A percentile compares a stretch with the other conserved stretches of the same genome.
These are phyloP conservation scores for Drosophila koepferae DNA, from an alignment of 2,888 invertebrate species.

Conservation along the genomic window DNA sequence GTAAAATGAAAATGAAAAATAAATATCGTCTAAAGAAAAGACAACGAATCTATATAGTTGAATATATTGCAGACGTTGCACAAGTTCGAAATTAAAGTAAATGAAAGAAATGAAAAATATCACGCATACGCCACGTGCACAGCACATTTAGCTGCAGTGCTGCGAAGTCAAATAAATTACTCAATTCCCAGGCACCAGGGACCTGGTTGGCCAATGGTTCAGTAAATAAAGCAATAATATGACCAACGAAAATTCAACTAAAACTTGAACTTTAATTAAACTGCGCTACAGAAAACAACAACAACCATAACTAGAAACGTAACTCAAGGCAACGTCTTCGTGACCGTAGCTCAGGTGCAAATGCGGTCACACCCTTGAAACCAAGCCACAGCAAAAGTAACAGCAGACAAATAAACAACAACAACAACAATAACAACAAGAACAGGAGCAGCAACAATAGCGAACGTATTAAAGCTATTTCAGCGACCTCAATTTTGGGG, in stretches of 20 bases:
- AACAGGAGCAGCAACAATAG: not conserved
- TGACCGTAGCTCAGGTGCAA: slow-evolving; percentile 71
- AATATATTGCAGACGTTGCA: slow-evolving; percentile 48
- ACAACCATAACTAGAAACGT: slow-evolving; percentile 14
- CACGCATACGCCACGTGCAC: slow-evolving; percentile 52
- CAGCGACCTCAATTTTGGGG: slow-evolving; percentile 32
- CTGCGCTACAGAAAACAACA: slow-evolving; percentile 45
- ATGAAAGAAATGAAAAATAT: slow-evolving; percentile 16
- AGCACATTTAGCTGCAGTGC: slow-evolving; percentile 36
- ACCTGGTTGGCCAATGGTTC: slow-evolving; percentile 23
- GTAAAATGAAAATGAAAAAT: slow-evolving; percentile 39
- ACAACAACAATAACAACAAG: slow-evolving; percentile 17
- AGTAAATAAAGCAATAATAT: slow-evolving; percentile 65
- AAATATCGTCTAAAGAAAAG: slow-evolving; percentile 20
- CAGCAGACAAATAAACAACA: slow-evolving; percentile 44
- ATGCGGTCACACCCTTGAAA: slow-evolving; percentile 67
- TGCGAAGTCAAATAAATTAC: slow-evolving; percentile 57
- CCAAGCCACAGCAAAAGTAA: slow-evolving; percentile 46
- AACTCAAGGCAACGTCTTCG: slow-evolving; percentile 46
- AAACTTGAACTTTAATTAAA: slow-evolving; percentile 76
- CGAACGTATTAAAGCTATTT: slow-evolving; percentile 46
- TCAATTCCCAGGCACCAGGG: slow-evolving; percentile 36
- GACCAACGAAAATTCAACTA: slow-evolving; percentile 61
- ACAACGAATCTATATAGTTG: slow-evolving; percentile 6
- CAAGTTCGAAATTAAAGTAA: not conserved